phyloP scores from a whole-genome alignment of 2,113 vertebrate genomes.

The Phrynocephalus versicolor region DNA sequence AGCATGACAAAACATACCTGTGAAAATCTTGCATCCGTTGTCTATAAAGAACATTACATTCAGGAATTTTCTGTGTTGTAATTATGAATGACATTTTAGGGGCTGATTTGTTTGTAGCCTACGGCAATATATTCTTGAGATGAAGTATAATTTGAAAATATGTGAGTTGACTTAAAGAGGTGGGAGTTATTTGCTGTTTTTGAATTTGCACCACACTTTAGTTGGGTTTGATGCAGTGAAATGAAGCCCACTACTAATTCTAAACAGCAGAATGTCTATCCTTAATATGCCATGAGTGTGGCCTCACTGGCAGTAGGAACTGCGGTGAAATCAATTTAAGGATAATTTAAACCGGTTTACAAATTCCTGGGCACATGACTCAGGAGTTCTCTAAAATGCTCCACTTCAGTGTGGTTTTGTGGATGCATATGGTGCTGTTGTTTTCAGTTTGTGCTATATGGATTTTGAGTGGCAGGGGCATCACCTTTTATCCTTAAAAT shows the following conservation, averaged over 20 bases:
- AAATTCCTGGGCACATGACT: too few species aligned
- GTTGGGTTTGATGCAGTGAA: slow-evolving; percentile 29
- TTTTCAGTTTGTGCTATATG: too few species aligned
- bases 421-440: too few species aligned
- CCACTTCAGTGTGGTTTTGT: too few species aligned
- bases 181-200: background rate
- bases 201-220: background rate
- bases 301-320: too few species aligned
- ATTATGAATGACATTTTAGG: slow-evolving; percentile 56
- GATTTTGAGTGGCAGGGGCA: too few species aligned
- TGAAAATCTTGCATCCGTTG: slow-evolving; percentile 6
- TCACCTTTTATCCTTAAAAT: too few species aligned
- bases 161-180: slow-evolving; percentile 32
- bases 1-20: background rate
- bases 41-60: slow-evolving; percentile 39
- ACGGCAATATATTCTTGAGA: slow-evolving; percentile 51
- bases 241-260: slow-evolving; percentile 28
- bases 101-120: slow-evolving; percentile 56
- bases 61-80: slow-evolving; percentile 37
- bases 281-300: slow-evolving; percentile 22
- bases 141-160: slow-evolving; percentile 47
- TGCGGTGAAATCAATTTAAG: too few species aligned
- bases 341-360: too few species aligned
- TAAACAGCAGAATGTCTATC: background rate
- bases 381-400: too few species aligned